A percentile compares a stretch with the other conserved stretches of the same genome.
Evolutionary conservation across 2,797 vertebrate genomes (phyloP).

Genomic region (Anomalospiza imberbis): DNA sequence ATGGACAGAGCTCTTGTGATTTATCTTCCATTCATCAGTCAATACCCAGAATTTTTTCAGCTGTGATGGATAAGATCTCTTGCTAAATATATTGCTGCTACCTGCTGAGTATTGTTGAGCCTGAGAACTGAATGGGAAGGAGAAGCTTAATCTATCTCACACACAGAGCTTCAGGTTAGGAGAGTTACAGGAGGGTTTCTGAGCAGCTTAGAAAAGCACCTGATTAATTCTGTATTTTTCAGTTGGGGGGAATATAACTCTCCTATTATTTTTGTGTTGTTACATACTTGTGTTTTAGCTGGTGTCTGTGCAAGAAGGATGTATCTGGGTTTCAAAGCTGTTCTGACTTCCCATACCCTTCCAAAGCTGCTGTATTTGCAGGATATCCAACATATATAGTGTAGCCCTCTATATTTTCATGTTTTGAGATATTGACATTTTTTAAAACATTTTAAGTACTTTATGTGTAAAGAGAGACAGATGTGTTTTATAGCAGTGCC

Average conservation of each 20-base stretch:
- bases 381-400: not conserved
- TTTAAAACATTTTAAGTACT: not conserved
- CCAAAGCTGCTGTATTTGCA: not conserved
- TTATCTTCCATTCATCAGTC: conserved; percentile 79
- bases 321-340: not conserved
- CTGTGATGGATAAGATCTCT: conserved; percentile 74
- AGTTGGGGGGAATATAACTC: not conserved
- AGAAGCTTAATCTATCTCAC: conserved; percentile 31
- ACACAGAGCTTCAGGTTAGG: conserved; percentile 25
- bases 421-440: not conserved
- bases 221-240: not conserved
- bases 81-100: conserved; percentile 72
- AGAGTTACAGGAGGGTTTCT: not conserved
- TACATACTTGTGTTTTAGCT: not conserved
- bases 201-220: not conserved
- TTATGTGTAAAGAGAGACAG: not conserved
- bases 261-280: not conserved
- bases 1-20: conserved; percentile 73
- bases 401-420: not conserved
- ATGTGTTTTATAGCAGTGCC: not conserved
- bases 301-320: not conserved
- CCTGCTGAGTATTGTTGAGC: conserved; percentile 77
- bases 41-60: conserved; percentile 70
- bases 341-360: not conserved
- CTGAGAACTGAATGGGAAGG: conserved; percentile 67